Base-by-base conservation (phyloP, 2,888 invertebrate genomes). In the Nemotelus pantherinus region DNA sequence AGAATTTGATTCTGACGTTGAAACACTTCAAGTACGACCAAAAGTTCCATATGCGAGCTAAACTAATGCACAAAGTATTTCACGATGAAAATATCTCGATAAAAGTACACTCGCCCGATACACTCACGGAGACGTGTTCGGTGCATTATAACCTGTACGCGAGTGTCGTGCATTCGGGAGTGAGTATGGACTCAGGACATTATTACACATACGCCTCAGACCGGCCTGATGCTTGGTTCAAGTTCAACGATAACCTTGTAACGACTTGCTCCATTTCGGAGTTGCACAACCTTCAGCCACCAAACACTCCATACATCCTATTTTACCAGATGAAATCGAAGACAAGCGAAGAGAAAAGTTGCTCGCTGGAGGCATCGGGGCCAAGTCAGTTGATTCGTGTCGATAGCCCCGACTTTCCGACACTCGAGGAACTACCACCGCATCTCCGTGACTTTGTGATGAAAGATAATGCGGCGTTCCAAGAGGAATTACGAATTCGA, bases 191-290 rank as follows among this genome's bases (percentile, higher is more conserved):
- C 84, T 93, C 94, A 0, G 96, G 96, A 0, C 96, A 96, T 84
- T 96, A 96, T 85, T 95, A 94, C 85, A 95, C 95, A 0, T 92
- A 94, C 78, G 95, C 94, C 0, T 90, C 91, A 53, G 93, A 93
- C 83, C 87, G 86, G 39, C 88, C 89, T 77, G 88, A 90, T 53
- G 87, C 87, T 76, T 96, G 96, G 96, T 93, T 91, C 85, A 90
- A 92, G 83, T 95, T 94, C 84, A 95, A 95, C 83, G 96, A 96
- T 82, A 92, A 91, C 79, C 88, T 89, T n/a, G 94, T 96, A 1
- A 89, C 90, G 1, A 85, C 86, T 58, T 89, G 91, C 10, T 89
- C 90, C 6, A 89, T 92, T 5, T 88, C 89, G 1, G 91, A 92
- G 76, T 88, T 94, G 65, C 91, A 91, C 81, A 87, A 87, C 44